Percentiles rank a stretch among this genome's conserved stretches.
Evolutionary conservation across 2,797 vertebrate genomes (phyloP).

Genomic region (Eulemur mongoz): DNA sequence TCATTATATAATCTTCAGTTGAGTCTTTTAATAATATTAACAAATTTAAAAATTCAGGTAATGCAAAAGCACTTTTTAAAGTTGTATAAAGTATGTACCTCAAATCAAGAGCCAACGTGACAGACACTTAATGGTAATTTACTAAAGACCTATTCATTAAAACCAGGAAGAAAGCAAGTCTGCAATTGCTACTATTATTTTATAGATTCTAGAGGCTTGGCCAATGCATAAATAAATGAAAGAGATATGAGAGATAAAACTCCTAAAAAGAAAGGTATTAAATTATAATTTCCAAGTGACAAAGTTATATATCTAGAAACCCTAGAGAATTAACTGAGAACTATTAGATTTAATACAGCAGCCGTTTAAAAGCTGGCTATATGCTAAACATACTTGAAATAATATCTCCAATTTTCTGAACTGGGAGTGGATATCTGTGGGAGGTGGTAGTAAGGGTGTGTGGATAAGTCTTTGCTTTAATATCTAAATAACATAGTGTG

Average conservation of each 20-base stretch:
- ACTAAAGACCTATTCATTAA: neutral
- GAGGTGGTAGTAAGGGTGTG: neutral
- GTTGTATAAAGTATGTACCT: neutral
- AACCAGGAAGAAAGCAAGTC: neutral
- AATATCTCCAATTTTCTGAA: neutral
- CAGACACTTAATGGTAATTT: neutral
- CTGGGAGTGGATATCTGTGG: neutral
- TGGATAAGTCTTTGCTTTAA: neutral
- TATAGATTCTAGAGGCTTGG: neutral
- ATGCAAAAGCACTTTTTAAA: neutral
- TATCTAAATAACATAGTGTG: neutral
- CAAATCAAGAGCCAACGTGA: neutral
- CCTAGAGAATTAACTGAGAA: neutral
- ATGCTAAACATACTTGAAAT: neutral
- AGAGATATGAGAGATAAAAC: neutral
- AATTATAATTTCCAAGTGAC: neutral
- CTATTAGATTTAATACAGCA: neutral
- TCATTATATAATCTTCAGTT: neutral
- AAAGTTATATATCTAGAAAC: neutral
- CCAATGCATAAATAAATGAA: neutral
- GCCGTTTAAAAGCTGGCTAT: neutral
- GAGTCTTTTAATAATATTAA: neutral
- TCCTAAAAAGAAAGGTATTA: neutral
- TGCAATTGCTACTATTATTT: neutral
- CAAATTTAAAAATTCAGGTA: neutral